phyloP scores from a whole-genome alignment of 2,888 invertebrate species.

The Drosophila lutescens region DNA sequence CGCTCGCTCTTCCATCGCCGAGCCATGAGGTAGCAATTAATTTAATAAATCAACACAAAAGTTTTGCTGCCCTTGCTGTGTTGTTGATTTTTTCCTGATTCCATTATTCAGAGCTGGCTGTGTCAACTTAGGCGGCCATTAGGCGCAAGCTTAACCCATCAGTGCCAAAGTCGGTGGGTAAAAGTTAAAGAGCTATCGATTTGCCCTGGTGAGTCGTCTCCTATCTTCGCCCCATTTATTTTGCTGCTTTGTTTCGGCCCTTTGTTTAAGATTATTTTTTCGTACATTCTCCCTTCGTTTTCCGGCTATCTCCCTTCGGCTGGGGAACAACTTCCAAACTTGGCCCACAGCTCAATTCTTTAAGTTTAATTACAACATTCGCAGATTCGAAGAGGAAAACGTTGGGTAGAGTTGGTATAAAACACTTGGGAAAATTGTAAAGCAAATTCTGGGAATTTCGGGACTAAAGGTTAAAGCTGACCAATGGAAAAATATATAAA shows the following conservation, averaged over 20 bases:
- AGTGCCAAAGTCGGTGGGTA: conserved; percentile 63
- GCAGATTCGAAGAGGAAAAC: background rate
- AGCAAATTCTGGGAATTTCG: background rate
- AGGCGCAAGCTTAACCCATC: conserved; percentile 75
- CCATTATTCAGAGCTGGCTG: conserved; percentile 39
- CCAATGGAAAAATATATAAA: background rate
- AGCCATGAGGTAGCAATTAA: conserved; percentile 75
- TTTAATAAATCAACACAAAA: conserved; percentile 81
- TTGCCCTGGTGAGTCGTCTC: conserved; percentile 45
- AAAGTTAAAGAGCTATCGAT: conserved; percentile 76
- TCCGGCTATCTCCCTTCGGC: conserved; percentile 10
- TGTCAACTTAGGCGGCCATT: conserved; percentile 74
- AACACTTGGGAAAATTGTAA: conserved; percentile 14
- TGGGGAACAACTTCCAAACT: conserved; percentile 47
- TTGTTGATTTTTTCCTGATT: conserved; percentile 29
- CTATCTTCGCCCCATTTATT: conserved; percentile 6
- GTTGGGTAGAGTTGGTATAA: background rate
- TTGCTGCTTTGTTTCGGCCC: conserved; percentile 33
- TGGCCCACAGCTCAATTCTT: conserved; percentile 58
- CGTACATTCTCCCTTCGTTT: conserved; percentile 22
- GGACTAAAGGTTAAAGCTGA: background rate
- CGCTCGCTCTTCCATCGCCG: background rate
- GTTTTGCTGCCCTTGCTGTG: conserved; percentile 52
- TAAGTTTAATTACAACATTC: conserved; percentile 72
- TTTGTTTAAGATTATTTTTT: conserved; percentile 45